These are phyloP conservation scores for Chorisops tibialis DNA, from an alignment of 2,888 invertebrate genomes.

Conservation along the genomic window DNA sequence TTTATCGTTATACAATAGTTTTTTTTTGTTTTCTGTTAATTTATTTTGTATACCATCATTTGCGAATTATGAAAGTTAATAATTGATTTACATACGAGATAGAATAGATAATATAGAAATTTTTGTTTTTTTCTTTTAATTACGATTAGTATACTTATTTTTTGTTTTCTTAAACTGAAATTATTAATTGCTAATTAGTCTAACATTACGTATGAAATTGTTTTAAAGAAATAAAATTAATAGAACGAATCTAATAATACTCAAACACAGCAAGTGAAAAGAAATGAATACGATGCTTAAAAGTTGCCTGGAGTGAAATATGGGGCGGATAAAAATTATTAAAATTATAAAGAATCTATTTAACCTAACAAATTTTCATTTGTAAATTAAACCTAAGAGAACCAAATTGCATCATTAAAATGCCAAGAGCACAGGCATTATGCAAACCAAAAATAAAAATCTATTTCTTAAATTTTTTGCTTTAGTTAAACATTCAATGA, in stretches of 20 bases:
- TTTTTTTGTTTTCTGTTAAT: too few relatives aligned
- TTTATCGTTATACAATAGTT: constrained; percentile 3
- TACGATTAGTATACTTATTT: constrained; percentile 1
- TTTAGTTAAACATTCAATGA: background rate
- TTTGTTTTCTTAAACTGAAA: background rate
- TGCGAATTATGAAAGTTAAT: background rate
- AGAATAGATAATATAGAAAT: too few relatives aligned
- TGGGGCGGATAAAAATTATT: too few relatives aligned
- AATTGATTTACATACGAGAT: background rate
- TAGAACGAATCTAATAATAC: constrained; percentile 13
- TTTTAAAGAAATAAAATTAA: constrained; percentile 1
- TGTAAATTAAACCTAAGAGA: constrained; percentile 5
- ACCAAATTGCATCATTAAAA: background rate
- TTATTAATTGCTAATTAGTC: background rate
- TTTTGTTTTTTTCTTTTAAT: background rate
- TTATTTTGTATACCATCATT: background rate
- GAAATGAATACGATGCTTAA: background rate
- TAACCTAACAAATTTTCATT: constrained; percentile 2
- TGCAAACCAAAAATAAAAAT: background rate
- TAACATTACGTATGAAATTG: constrained; percentile 19
- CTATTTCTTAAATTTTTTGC: background rate
- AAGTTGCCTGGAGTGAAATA: background rate
- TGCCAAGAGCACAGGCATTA: too few relatives aligned
- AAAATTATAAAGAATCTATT: too few relatives aligned
- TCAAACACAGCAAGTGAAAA: background rate